Percentiles rank a stretch among this genome's conserved stretches.
phyloP scores from a whole-genome alignment of 2,888 invertebrate species.

The Pseudococcus jackbeardsleyi region DNA sequence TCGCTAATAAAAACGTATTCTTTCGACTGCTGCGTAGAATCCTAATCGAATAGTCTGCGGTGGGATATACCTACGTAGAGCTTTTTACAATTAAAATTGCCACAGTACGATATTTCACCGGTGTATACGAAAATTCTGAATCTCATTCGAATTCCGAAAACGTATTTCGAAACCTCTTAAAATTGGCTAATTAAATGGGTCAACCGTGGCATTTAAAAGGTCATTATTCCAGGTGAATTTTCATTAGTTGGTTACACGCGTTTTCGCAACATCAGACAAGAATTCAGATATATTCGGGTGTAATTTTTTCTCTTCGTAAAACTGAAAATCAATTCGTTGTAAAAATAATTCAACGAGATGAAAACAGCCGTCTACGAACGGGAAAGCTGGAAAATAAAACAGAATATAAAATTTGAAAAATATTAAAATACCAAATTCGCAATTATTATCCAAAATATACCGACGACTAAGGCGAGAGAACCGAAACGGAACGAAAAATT shows the following conservation, averaged over 20 bases:
- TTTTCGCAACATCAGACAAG: neutral
- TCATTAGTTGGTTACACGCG: neutral
- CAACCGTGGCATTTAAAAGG: constrained; percentile 21
- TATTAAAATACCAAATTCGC: neutral
- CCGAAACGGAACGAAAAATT: neutral
- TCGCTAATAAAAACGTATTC: constrained; percentile 40
- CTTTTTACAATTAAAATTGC: constrained; percentile 26
- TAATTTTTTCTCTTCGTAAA: neutral
- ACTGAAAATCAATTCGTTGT: neutral
- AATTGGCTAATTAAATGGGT: constrained; percentile 35
- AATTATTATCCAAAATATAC: neutral
- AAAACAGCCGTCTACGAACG: neutral
- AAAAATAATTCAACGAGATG: neutral
- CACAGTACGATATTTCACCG: neutral
- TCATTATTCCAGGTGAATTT: constrained; percentile 22
- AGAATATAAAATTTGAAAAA: neutral
- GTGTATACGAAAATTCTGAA: neutral
- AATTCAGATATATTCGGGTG: neutral
- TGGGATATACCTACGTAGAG: neutral
- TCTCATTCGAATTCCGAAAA: neutral
- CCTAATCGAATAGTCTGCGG: constrained; percentile 22
- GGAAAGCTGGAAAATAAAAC: neutral
- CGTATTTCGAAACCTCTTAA: constrained; percentile 18
- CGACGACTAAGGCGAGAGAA: neutral
- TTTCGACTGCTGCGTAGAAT: constrained; percentile 9